Percentiles rank a stretch among this genome's conserved stretches.
Conservation (phyloP, 35 echinoderm and acorn worm species). For the Lytechinus variegatus region DNA sequence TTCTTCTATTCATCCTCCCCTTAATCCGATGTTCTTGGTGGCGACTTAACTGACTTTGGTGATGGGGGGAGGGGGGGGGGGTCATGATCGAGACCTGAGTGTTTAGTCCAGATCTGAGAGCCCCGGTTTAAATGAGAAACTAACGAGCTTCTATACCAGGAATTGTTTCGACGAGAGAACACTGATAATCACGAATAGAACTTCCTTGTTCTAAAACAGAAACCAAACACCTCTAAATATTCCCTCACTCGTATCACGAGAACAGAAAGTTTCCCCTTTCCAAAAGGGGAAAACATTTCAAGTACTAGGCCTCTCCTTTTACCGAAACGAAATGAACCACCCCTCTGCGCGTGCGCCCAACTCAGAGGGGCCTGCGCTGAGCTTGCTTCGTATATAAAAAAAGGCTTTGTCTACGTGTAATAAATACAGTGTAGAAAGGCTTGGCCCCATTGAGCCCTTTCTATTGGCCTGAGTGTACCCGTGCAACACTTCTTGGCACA, state of each 20-base stretch:
- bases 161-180: not conserved
- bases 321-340: conserved; percentile 79
- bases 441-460: conserved; percentile 28
- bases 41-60: too few relatives aligned
- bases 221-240: not conserved
- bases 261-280: not conserved
- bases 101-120: too few relatives aligned
- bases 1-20: too few relatives aligned
- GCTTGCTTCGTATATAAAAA: conserved; percentile 63
- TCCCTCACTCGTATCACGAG: not conserved
- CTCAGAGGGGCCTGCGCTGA: conserved; percentile 74
- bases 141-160: not conserved
- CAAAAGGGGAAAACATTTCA: not conserved
- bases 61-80: too few relatives aligned
- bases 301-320: conserved; percentile 57
- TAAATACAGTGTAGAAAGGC: conserved; percentile 30
- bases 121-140: not conserved
- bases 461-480: conserved; percentile 32
- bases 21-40: too few relatives aligned
- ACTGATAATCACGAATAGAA: not conserved
- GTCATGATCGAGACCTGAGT: too few relatives aligned
- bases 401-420: conserved; percentile 85
- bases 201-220: not conserved
- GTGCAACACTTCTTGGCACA: conserved; percentile 29
- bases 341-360: conserved; percentile 82